Conservation (phyloP, 2,888 invertebrate genomes). For the Dryocosmus kuriphilus region DNA sequence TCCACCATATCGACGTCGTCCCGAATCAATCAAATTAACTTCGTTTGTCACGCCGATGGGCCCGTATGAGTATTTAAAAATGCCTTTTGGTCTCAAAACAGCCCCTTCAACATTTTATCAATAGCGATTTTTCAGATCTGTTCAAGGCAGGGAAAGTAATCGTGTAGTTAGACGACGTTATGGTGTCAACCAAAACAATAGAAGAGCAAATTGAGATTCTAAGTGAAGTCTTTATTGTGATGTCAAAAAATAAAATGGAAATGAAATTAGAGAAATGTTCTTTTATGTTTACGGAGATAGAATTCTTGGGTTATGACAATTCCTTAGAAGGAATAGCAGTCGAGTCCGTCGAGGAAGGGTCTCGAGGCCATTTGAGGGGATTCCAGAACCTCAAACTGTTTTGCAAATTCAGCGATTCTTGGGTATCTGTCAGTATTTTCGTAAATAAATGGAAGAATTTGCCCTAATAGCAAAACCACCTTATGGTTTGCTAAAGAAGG, state of each 20-base stretch:
- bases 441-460: constrained; percentile 30
- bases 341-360: constrained; percentile 3
- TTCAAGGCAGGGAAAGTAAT: constrained; percentile 47
- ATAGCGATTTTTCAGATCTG: constrained; percentile 43
- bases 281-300: constrained; percentile 15
- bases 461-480: background rate
- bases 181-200: constrained; percentile 50
- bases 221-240: constrained; percentile 34
- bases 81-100: too few species aligned
- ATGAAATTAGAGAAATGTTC: background rate
- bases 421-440: constrained; percentile 13
- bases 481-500: background rate
- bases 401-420: constrained; percentile 4
- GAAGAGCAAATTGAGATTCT: constrained; percentile 62
- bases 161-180: constrained; percentile 50
- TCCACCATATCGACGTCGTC: constrained; percentile 42
- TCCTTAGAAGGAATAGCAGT: background rate
- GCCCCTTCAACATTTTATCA: constrained; percentile 49
- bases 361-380: constrained; percentile 8
- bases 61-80: constrained; percentile 47
- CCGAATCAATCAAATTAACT: constrained; percentile 49
- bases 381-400: constrained; percentile 1
- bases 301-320: background rate
- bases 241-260: too few species aligned
- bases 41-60: constrained; percentile 48